These are phyloP conservation scores for Seladonia tumulorum DNA, from an alignment of 2,888 invertebrate species.

Conservation along the genomic window DNA sequence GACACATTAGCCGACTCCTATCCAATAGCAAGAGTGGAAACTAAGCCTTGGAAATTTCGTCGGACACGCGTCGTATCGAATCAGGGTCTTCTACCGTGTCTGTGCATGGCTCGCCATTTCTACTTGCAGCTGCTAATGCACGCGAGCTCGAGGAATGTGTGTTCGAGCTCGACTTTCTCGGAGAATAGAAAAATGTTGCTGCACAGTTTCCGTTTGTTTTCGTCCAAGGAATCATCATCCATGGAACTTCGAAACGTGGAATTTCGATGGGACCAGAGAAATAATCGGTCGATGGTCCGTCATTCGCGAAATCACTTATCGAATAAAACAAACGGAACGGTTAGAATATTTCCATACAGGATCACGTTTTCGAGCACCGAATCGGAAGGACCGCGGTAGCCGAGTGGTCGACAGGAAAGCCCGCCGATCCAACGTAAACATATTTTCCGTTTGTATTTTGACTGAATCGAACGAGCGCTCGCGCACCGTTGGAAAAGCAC, in stretches of 20 bases:
- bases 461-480: slow-evolving; percentile 69
- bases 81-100: neutral
- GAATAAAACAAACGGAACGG: slow-evolving; percentile 12
- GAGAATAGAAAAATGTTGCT: neutral
- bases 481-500: slow-evolving; percentile 36
- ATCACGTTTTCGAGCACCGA: neutral
- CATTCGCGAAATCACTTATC: slow-evolving; percentile 13
- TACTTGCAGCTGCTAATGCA: neutral
- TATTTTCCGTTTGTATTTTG: slow-evolving; percentile 81
- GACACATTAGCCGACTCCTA: slow-evolving; percentile 1
- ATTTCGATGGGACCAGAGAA: neutral
- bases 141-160: neutral
- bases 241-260: neutral
- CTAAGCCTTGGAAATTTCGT: neutral
- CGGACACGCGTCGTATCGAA: neutral
- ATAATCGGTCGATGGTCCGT: neutral
- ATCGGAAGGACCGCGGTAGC: neutral
- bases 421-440: slow-evolving; percentile 74
- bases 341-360: neutral
- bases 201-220: neutral
- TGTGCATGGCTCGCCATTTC: neutral
- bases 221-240: no score
- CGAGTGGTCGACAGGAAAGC: neutral
- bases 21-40: neutral
- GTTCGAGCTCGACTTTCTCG: neutral